Evolutionary conservation across 2,888 invertebrate species (phyloP), one percentile per base, ranked within the genome.

Genomic region (Heteropelma amictum): DNA sequence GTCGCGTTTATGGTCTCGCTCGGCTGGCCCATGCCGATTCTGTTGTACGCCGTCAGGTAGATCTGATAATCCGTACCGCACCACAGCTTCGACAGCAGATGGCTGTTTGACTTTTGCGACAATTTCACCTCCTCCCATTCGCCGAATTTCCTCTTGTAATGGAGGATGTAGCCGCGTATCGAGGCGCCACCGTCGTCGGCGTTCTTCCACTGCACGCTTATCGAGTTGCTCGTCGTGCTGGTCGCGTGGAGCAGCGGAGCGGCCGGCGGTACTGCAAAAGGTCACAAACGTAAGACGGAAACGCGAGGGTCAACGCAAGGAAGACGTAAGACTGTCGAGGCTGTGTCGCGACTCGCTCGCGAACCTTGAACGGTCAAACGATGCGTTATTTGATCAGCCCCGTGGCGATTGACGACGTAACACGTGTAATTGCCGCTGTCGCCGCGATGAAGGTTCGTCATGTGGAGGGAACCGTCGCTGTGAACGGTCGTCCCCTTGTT

Each of bases 381-480:
- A 88, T 96, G 96, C 0, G 94, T 93, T 74, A 97, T 95, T 82
- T 95, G 94, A 88, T 96, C 97, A 65, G 93, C 93, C 1, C 96
- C 96, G 89, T 95, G 93, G 7, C 92, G 92, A 87, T 98, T 97
- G 84, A 96, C 95, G 0, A 96, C 96, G 33, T 92, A 91, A 86
- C 97, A 98, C 0, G 96, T 96, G 89, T 97, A 98, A 90, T 97
- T 97, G 10, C 96, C 97, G 80, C 95, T 95, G 89, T 97, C 97
- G 19, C 93, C 93, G 79, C 94, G 93, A 86, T 96, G 95, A 3
- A 95, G 90, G 33, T 94, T 95, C 88, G 93, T 93, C 77, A 96
- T 94, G 56, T 93, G 92, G 21, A 96, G 90, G 1, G 95, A 94
- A 0, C 95, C 95, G 82, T 96, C 90, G 42, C 80, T 81, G 93